Base-by-base conservation (phyloP, 2,113 vertebrate species). In the Neolamprologus kungweensis region DNA sequence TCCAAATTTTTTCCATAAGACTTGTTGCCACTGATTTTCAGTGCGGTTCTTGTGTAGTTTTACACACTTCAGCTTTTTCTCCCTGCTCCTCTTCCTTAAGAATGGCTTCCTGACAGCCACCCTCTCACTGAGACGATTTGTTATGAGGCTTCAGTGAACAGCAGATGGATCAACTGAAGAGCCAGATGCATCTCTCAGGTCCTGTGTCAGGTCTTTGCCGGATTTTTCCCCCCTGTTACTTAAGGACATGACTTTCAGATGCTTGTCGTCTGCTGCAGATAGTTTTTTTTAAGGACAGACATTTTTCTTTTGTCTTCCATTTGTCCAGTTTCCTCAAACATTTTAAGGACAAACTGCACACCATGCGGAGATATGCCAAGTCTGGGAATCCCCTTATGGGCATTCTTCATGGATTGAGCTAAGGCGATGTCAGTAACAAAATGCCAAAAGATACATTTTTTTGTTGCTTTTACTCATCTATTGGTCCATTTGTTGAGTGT, bases 151-250 rank as follows among this genome's bases (percentile, higher is more conserved):
- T 45, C 68, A 45, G 13, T 17, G 68, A 73, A 17, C 21, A 45
- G 21, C 13, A 73, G 68, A 73, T 73, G 40, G 21, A 75, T 75
- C 68, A 75, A 26, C 68, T 75, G 9, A 45, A 47, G 68, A 45
- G 21, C 23, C 68, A 75, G 68, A 47, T 47, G 40, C 13, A 17
- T 75, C 68, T 26, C 68, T 75, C 14, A 47, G 68, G 40, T 28
- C 14, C 40, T 17, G 68, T 28, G 68, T 75, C 68, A 75, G 40
- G 68, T 75, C 68, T 75, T 47, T 47, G 40, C 21, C 0, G 3
- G 9, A 75, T 73, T 47, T 45, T 11, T 0, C 0, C 21, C 10
- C 60, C 37, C 21, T 2, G 37, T 45, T 45, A 42, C 65, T 73
- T 73, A 45, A 73, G 37, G 21, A 45, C 68, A 47, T 17, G 40